Conservation (phyloP, 2,113 vertebrate species). For the Psittacula cyanocephala region DNA sequence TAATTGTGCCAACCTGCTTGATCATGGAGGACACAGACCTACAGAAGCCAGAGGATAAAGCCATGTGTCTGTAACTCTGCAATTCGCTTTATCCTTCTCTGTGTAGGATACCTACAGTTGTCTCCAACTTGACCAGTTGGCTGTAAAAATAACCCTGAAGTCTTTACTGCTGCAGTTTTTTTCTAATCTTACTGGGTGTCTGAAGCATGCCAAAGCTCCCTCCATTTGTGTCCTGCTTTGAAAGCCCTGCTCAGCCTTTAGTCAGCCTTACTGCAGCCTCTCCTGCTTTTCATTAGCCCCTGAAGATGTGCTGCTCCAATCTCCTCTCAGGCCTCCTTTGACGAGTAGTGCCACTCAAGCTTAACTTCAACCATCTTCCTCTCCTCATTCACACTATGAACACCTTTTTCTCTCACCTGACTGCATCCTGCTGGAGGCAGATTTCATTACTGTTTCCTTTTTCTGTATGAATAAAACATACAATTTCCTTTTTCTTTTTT, state of each 20-base stretch:
- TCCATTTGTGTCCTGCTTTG: neutral
- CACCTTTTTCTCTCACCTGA: fast-evolving
- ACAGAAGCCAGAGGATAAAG: neutral
- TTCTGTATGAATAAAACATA: neutral
- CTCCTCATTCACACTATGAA: fast-evolving
- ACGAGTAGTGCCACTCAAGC: neutral
- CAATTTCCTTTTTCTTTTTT: fast-evolving
- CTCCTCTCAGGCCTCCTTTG: fast-evolving
- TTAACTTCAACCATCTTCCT: fast-evolving
- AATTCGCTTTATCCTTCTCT: neutral
- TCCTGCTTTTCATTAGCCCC: neutral
- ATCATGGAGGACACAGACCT: neutral
- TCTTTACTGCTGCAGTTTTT: neutral
- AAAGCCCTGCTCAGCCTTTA: neutral
- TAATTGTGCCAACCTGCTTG: neutral
- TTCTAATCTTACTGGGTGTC: fast-evolving
- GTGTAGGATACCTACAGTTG: neutral
- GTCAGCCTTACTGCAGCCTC: neutral
- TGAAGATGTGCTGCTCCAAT: neutral
- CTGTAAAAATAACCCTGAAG: neutral
- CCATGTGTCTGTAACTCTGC: too few species aligned
- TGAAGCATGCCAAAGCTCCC: neutral
- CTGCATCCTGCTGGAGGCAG: fast-evolving
- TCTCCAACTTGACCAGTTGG: fast-evolving
- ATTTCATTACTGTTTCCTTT: fast-evolving